phyloP scores from a whole-genome alignment of 2,797 vertebrate genomes.

The Gymnoscopelus microlampas region DNA sequence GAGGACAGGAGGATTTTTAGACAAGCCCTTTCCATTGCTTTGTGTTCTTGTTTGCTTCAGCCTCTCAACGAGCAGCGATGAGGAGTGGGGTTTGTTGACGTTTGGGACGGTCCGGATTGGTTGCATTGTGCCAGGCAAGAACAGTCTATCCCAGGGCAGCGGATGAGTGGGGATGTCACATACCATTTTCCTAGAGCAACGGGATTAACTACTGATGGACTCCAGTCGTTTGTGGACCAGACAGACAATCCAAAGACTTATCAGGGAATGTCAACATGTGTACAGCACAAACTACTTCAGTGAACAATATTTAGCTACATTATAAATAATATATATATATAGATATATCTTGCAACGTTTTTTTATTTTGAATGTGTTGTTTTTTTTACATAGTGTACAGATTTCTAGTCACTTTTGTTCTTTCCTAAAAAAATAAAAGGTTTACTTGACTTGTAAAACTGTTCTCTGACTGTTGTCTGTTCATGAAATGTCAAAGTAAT shows the following conservation, averaged over 20 bases:
- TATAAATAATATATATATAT: too few species aligned
- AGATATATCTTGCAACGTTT: constrained; percentile 33
- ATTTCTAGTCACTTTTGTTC: constrained; percentile 74
- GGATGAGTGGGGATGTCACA: background rate
- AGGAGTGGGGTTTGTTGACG: background rate
- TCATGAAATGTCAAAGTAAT: too few species aligned
- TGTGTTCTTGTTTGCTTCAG: too few species aligned
- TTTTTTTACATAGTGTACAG: constrained; percentile 81
- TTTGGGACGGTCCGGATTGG: background rate
- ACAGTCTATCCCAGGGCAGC: background rate
- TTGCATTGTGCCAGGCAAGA: background rate
- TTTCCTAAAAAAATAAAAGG: constrained; percentile 72
- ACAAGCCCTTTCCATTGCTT: background rate
- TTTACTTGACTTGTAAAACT: constrained; percentile 54
- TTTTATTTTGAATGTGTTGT: constrained; percentile 61
- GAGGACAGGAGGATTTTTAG: background rate
- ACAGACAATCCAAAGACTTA: constrained; percentile 55
- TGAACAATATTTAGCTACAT: constrained; percentile 49
- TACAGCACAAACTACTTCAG: constrained; percentile 58
- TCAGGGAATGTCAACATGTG: constrained; percentile 59
- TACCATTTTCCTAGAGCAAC: constrained; percentile 11
- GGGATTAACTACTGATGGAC: constrained; percentile 16
- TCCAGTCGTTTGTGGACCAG: constrained; percentile 12
- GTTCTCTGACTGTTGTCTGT: background rate
- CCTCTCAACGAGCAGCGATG: background rate